Conservation (phyloP, 2,797 vertebrate genomes). For the Buphagus erythrorhynchus region DNA sequence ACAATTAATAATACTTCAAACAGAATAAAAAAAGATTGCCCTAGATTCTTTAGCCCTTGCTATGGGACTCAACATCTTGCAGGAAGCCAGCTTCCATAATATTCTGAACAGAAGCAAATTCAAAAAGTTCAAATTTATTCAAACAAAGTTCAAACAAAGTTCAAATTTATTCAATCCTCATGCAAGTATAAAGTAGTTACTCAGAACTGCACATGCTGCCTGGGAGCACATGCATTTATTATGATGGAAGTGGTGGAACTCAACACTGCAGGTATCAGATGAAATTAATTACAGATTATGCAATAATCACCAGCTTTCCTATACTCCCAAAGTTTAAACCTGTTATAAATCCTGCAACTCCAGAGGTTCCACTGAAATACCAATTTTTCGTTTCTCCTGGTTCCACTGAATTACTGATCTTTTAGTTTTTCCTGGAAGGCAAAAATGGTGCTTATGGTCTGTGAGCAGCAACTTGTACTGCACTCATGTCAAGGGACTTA, state of each 20-base stretch:
- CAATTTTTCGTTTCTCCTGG: neutral
- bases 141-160: too few relatives aligned
- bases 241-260: neutral
- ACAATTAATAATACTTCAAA: neutral
- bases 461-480: neutral
- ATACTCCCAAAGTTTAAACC: neutral
- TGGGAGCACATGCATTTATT: neutral
- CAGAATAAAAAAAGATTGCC: neutral
- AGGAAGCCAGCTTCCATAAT: neutral
- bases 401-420: neutral
- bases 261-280: neutral
- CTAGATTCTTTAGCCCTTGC: neutral
- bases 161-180: neutral
- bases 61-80: neutral
- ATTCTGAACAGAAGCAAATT: neutral
- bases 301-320: neutral
- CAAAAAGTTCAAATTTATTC: neutral
- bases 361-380: neutral
- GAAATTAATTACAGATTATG: neutral
- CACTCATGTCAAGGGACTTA: neutral
- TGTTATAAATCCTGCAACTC: neutral
- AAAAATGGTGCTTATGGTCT: neutral
- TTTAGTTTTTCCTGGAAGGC: neutral
- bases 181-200: accelerated
- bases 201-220: neutral